phyloP scores from a whole-genome alignment of 2,113 vertebrate genomes.

The Oreochromis niloticus region DNA sequence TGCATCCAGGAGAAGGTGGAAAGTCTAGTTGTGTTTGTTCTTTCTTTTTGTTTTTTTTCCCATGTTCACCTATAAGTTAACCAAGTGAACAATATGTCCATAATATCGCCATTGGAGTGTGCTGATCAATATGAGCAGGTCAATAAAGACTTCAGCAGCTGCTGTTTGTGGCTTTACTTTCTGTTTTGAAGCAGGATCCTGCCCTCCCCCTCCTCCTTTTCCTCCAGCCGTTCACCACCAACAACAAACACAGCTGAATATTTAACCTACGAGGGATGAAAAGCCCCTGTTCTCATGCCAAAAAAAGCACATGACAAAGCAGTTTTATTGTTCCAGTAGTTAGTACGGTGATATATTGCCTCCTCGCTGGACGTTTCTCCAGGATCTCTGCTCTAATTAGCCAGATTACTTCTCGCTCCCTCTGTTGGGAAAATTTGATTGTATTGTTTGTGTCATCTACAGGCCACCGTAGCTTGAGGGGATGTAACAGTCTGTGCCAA shows the following conservation, averaged over 20 bases:
- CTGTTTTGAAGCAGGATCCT: neutral
- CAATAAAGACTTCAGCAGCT: conserved; percentile 16
- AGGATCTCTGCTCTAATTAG: conserved; percentile 48
- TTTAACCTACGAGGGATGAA: conserved; percentile 26
- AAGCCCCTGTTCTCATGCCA: conserved; percentile 22
- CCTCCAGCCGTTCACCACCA: neutral
- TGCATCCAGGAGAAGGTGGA: neutral
- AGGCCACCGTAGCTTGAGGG: conserved; percentile 6
- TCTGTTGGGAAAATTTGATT: conserved; percentile 24
- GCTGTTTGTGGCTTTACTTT: neutral
- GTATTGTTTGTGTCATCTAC: conserved; percentile 36
- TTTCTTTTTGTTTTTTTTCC: neutral
- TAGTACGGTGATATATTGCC: conserved; percentile 38
- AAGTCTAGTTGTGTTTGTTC: neutral
- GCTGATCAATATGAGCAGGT: neutral
- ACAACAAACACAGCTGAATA: conserved; percentile 27
- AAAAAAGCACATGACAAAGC: conserved; percentile 52
- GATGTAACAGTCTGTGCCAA: neutral
- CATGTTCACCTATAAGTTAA: neutral
- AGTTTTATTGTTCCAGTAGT: conserved; percentile 49
- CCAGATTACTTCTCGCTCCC: conserved; percentile 29
- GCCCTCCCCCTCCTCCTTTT: neutral
- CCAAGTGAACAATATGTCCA: neutral
- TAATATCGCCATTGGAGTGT: neutral
- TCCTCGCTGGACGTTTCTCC: conserved; percentile 20